Evolutionary conservation across 1,140 invertebrate genomes (phyloP).

Genomic region (Cardiocondyla obscurior): DNA sequence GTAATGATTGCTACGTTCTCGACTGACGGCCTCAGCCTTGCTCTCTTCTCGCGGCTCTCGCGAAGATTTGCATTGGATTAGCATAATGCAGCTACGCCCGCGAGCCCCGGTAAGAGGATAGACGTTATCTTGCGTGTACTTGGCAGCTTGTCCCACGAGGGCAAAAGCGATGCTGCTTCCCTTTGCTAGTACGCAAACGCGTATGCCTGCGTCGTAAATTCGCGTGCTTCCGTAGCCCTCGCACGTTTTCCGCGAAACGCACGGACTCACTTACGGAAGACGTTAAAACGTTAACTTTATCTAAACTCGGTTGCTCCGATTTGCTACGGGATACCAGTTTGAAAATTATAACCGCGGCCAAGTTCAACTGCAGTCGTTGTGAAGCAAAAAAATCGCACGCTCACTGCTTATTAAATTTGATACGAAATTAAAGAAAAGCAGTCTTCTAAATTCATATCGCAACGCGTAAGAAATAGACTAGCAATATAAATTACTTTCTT

Average conservation of each 20-base stretch:
- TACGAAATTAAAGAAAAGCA: background rate
- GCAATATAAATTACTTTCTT: background rate
- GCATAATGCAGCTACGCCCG: constrained; percentile 71
- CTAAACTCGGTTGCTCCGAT: constrained; percentile 19
- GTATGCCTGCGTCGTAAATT: constrained; percentile 6
- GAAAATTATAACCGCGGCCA: background rate
- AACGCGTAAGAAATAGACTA: background rate
- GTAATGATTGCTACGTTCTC: constrained; percentile 50
- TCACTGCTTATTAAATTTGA: background rate
- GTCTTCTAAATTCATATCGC: background rate
- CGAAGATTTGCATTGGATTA: constrained; percentile 76
- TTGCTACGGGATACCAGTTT: background rate
- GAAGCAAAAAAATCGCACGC: background rate
- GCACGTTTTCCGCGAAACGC: background rate
- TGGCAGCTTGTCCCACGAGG: constrained; percentile 41
- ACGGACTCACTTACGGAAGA: background rate
- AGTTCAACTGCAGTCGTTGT: background rate
- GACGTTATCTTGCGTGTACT: constrained; percentile 54
- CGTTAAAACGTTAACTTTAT: constrained; percentile 26
- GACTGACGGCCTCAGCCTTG: constrained; percentile 28
- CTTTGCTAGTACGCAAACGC: background rate
- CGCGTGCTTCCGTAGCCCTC: background rate
- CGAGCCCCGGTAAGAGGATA: constrained; percentile 42
- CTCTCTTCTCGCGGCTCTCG: constrained; percentile 55
- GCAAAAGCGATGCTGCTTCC: constrained; percentile 25